Conservation (phyloP, 2,888 invertebrate species). For the Archips xylosteana region DNA sequence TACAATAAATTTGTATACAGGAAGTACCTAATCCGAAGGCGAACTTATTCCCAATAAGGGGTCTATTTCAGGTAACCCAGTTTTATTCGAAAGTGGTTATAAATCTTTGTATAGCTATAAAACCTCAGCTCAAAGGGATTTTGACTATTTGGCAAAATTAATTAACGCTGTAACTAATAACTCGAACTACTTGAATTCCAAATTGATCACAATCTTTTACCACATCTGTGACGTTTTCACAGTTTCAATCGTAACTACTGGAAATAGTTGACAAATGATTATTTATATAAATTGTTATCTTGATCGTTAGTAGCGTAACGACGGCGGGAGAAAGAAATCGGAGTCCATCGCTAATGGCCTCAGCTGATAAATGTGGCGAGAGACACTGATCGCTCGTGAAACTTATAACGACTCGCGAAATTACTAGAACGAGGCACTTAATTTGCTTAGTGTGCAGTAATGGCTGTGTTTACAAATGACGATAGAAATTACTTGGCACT, state of each 20-base stretch:
- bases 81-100: too few relatives aligned
- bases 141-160: too few relatives aligned
- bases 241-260: neutral
- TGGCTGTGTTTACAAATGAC: neutral
- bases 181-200: too few relatives aligned
- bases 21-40: too few relatives aligned
- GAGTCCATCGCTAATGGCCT: slow-evolving; percentile 60
- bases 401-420: slow-evolving; percentile 68
- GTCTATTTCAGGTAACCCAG: too few relatives aligned
- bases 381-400: slow-evolving; percentile 62
- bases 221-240: too few relatives aligned
- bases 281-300: slow-evolving; percentile 49
- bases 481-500: neutral
- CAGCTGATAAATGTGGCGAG: slow-evolving; percentile 61
- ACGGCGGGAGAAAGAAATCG: slow-evolving; percentile 56
- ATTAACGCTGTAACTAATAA: too few relatives aligned
- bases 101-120: too few relatives aligned
- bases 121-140: too few relatives aligned
- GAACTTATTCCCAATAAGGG: too few relatives aligned
- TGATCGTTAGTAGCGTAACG: slow-evolving; percentile 40
- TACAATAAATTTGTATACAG: too few relatives aligned
- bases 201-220: too few relatives aligned
- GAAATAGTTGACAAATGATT: slow-evolving; percentile 8
- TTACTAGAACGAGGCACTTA: slow-evolving; percentile 58
- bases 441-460: slow-evolving; percentile 45